Percentiles rank a stretch among this genome's conserved stretches.
These are phyloP conservation scores for Mnemiopsis leidyi DNA, from an alignment of 37 sponge, comb jelly and placozoan genomes.

Conservation along the genomic window DNA sequence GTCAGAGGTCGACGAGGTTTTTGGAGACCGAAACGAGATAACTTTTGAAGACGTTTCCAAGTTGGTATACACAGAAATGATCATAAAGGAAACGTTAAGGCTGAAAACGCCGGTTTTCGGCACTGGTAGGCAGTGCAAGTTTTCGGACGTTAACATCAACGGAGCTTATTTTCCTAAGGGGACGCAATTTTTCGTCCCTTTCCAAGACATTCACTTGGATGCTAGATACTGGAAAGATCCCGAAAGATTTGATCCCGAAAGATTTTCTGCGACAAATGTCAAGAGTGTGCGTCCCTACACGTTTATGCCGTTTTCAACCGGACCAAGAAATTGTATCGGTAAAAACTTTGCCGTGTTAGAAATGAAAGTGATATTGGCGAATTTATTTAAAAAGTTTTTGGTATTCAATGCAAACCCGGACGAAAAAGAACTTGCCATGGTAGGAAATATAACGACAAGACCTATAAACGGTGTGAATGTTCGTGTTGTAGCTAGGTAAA, in stretches of 20 bases:
- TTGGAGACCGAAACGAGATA: not conserved
- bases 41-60: slow-evolving; percentile 30
- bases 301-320: not conserved
- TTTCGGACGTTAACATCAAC: not conserved
- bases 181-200: not conserved
- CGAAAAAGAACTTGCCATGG: not conserved
- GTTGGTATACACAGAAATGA: slow-evolving; percentile 24
- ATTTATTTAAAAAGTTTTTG: not conserved
- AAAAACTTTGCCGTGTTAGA: slow-evolving; percentile 60
- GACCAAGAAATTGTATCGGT: slow-evolving; percentile 14
- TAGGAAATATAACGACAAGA: not conserved
- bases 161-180: not conserved
- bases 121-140: not conserved
- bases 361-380: slow-evolving; percentile 11
- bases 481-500: not conserved
- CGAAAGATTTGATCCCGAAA: not conserved
- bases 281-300: not conserved
- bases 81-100: slow-evolving; percentile 41
- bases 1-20: not conserved
- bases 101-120: not conserved
- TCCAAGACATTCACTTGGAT: not conserved
- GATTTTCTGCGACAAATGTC: not conserved
- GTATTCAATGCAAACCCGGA: not conserved
- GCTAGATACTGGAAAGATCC: not conserved
- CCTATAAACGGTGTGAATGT: not conserved